Evolutionary conservation across 2,797 vertebrate species (phyloP).

Genomic region (Channallabes apus): DNA sequence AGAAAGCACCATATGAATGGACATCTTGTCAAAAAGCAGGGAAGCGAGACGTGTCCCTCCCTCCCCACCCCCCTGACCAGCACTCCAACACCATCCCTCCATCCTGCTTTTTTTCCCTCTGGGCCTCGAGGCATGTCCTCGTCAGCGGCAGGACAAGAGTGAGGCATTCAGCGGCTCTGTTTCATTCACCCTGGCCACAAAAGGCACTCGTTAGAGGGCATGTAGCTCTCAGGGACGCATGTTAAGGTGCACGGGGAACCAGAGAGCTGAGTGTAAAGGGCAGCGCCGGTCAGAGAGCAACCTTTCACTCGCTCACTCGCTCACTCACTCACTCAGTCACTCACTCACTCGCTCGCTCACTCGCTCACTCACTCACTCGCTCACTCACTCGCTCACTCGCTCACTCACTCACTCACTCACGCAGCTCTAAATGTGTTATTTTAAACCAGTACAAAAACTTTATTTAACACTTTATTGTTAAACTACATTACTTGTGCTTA

Average conservation of each 20-base stretch:
- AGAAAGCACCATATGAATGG: constrained; percentile 66
- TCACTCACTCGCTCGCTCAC: no score
- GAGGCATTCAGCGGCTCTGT: constrained; percentile 56
- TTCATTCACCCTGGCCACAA: constrained; percentile 42
- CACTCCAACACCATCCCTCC: constrained; percentile 22
- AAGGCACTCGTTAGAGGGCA: constrained; percentile 46
- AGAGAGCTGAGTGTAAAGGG: constrained; percentile 33
- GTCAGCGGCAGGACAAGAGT: constrained; percentile 58
- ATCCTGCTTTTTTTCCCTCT: constrained; percentile 19
- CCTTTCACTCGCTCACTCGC: constrained; percentile 5
- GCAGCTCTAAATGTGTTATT: background rate
- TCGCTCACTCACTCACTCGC: no score
- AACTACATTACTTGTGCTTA: background rate
- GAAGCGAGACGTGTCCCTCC: constrained; percentile 62
- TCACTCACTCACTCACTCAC: no score
- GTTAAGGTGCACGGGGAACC: constrained; percentile 37
- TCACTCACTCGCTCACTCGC: no score
- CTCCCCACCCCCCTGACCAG: background rate
- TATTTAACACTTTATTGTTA: background rate
- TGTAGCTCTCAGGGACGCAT: constrained; percentile 43
- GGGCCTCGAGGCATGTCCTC: constrained; percentile 63
- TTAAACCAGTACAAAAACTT: background rate
- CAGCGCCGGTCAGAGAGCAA: constrained; percentile 7
- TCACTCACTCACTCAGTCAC: no score
- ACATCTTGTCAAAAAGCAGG: constrained; percentile 71